Evolutionary conservation across 2,888 invertebrate species (phyloP).

Genomic region (Ptychoptera albimana): DNA sequence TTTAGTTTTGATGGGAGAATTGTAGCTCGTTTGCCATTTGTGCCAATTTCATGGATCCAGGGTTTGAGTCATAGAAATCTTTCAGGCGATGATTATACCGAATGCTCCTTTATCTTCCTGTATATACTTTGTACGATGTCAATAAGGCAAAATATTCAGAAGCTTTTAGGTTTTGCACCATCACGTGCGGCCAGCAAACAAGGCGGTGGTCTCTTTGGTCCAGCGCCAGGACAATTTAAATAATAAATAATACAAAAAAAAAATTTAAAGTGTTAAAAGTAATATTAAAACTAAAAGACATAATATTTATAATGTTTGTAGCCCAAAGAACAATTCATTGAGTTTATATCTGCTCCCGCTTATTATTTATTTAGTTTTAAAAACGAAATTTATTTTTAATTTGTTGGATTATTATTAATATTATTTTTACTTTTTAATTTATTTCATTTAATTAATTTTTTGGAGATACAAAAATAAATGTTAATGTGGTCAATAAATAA

Average conservation of each 20-base stretch:
- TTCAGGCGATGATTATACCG: conserved; percentile 90
- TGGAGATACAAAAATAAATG: too few relatives aligned
- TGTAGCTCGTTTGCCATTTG: conserved; percentile 91
- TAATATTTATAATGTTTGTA: neutral
- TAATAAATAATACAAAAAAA: conserved; percentile 28
- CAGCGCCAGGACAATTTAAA: conserved; percentile 69
- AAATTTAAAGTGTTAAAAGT: neutral
- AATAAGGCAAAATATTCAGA: conserved; percentile 94
- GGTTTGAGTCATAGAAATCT: conserved; percentile 92
- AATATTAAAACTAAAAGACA: too few relatives aligned
- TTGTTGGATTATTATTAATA: too few relatives aligned
- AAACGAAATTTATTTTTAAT: too few relatives aligned
- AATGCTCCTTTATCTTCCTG: conserved; percentile 97
- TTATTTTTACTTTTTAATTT: too few relatives aligned
- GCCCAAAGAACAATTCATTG: neutral
- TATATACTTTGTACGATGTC: conserved; percentile 99
- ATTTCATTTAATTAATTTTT: too few relatives aligned
- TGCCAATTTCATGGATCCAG: conserved; percentile 92
- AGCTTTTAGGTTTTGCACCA: conserved; percentile 90
- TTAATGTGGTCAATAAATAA: too few relatives aligned
- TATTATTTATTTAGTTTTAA: too few relatives aligned
- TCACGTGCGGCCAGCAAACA: conserved; percentile 95
- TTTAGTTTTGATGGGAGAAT: conserved; percentile 91
- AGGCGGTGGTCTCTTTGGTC: conserved; percentile 70
- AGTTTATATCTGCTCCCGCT: too few relatives aligned